A percentile compares a stretch with the other conserved stretches of the same genome.
These are phyloP conservation scores for Oncorhynchus kisutch DNA, from an alignment of 2,113 vertebrate species.

Conservation along the genomic window DNA sequence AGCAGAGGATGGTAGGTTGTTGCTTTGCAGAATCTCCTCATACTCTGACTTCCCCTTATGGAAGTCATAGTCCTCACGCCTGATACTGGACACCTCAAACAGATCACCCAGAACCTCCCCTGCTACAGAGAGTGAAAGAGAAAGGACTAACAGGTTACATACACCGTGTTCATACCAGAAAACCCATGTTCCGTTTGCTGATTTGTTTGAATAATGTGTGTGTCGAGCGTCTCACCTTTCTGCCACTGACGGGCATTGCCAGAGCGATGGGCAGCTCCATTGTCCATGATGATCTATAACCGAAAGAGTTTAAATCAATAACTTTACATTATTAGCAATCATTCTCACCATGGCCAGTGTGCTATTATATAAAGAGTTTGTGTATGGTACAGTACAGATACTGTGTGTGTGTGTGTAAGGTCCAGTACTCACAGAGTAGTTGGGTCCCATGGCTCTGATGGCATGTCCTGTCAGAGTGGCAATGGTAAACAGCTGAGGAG, in stretches of 20 bases:
- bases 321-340: not conserved
- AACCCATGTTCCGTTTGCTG: too few species aligned
- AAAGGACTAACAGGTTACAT: not conserved
- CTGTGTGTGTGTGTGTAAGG: not conserved
- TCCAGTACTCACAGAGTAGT: constrained; percentile 75
- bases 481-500: constrained; percentile 76
- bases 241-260: constrained; percentile 70
- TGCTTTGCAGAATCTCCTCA: constrained; percentile 78
- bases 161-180: not conserved
- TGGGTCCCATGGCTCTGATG: constrained; percentile 76
- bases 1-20: constrained; percentile 74
- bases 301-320: constrained; percentile 12
- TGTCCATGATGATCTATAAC: constrained; percentile 79
- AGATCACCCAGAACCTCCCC: constrained; percentile 76
- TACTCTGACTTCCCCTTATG: constrained; percentile 81
- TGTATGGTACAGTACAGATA: not conserved
- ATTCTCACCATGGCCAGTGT: not conserved
- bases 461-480: constrained; percentile 81
- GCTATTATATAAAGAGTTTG: not conserved
- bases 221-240: constrained; percentile 60
- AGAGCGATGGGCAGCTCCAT: constrained; percentile 68
- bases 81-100: constrained; percentile 78
- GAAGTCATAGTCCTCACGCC: constrained; percentile 80
- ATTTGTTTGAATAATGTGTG: not conserved
- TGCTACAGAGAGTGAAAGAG: constrained; percentile 44